These are phyloP conservation scores for Anarsia innoxiella DNA, from an alignment of 2,888 invertebrate genomes.

Conservation along the genomic window DNA sequence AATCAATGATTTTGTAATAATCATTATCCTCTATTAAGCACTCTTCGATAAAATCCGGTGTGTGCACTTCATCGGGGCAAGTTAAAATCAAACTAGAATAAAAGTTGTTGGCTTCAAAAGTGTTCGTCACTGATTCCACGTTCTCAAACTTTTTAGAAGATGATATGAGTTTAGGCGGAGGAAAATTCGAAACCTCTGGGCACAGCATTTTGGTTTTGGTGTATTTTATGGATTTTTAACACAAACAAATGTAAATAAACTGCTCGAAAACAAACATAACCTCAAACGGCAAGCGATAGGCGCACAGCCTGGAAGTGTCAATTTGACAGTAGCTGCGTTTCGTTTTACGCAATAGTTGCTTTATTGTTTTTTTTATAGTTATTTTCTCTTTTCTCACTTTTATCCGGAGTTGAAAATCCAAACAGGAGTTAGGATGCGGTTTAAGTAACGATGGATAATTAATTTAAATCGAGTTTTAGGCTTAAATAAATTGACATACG, in stretches of 20 bases:
- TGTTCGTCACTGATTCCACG: slow-evolving; percentile 28
- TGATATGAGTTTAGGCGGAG: slow-evolving; percentile 47
- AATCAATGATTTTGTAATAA: slow-evolving; percentile 45
- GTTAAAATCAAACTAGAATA: slow-evolving; percentile 56
- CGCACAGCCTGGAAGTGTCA: too few relatives aligned
- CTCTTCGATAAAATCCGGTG: slow-evolving; percentile 41
- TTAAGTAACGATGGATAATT: too few relatives aligned
- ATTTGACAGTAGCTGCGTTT: not conserved
- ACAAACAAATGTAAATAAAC: not conserved
- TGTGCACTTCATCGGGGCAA: slow-evolving; percentile 52
- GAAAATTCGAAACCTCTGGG: slow-evolving; percentile 56
- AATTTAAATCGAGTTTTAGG: too few relatives aligned
- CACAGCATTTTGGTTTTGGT: slow-evolving; percentile 38
- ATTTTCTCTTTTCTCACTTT: too few relatives aligned
- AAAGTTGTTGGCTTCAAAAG: slow-evolving; percentile 44
- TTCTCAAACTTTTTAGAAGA: slow-evolving; percentile 30
- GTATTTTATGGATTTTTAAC: not conserved
- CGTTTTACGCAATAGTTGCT: too few relatives aligned
- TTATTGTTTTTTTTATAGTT: too few relatives aligned
- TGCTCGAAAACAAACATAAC: slow-evolving; percentile 1
- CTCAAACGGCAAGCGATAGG: not conserved
- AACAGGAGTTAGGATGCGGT: too few relatives aligned
- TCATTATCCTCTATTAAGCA: slow-evolving; percentile 45
- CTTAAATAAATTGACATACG: too few relatives aligned
- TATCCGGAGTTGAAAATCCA: too few relatives aligned